Evolutionary conservation across 2,113 vertebrate genomes (phyloP).

Genomic region (Raphicerus campestris): DNA sequence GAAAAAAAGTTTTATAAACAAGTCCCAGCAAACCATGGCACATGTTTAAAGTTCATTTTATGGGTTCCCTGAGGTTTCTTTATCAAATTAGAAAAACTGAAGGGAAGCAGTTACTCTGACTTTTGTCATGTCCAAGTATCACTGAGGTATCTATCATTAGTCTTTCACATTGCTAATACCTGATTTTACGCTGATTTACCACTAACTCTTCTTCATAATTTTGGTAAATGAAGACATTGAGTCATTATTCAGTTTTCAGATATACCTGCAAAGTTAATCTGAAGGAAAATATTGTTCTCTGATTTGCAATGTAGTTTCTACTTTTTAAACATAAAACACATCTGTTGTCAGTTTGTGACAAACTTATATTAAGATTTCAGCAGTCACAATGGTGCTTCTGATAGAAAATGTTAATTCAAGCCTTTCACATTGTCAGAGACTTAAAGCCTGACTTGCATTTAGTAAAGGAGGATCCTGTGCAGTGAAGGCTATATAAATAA

Average conservation of each 20-base stretch:
- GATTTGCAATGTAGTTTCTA: not conserved
- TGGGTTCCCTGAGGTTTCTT: not conserved
- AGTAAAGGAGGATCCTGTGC: not conserved
- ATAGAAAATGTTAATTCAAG: not conserved
- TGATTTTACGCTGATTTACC: not conserved
- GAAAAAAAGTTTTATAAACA: not conserved
- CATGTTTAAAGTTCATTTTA: conserved; percentile 4
- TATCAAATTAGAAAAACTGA: conserved; percentile 40
- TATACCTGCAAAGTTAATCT: not conserved
- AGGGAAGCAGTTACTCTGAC: not conserved
- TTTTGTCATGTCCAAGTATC: not conserved
- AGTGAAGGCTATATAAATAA: not conserved
- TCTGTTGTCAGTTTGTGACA: not conserved
- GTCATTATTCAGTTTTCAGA: not conserved
- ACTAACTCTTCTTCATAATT: not conserved
- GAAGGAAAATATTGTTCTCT: not conserved
- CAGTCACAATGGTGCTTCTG: not conserved
- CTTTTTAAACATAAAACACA: not conserved
- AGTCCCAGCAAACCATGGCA: not conserved
- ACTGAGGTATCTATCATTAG: not conserved
- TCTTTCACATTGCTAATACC: not conserved
- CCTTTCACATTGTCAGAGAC: not conserved
- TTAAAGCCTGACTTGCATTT: conserved; percentile 4
- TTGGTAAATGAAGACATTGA: conserved; percentile 2
- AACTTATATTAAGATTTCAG: not conserved